phyloP scores from a whole-genome alignment of 1,140 invertebrate genomes.

The Musca domestica region DNA sequence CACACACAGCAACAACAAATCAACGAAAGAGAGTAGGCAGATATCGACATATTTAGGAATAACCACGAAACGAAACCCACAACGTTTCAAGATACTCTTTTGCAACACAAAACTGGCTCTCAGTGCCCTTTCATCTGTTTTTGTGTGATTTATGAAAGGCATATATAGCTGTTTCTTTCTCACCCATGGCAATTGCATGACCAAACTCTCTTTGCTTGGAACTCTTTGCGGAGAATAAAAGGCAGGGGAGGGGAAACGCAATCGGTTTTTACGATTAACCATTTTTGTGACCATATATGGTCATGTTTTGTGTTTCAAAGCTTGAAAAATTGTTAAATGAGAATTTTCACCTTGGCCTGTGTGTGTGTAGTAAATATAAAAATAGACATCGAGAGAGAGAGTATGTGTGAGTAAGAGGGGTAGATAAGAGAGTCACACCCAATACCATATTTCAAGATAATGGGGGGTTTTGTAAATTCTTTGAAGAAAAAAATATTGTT shows the following conservation, averaged over 20 bases:
- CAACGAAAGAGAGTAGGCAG: constrained; percentile 26
- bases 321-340: constrained; percentile 18
- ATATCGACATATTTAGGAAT: constrained; percentile 9
- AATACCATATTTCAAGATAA: background rate
- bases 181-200: background rate
- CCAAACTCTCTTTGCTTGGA: background rate
- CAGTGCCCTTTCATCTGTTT: background rate
- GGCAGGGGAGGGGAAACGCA: no score
- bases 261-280: constrained; percentile 11
- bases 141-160: no score
- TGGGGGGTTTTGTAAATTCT: constrained; percentile 4
- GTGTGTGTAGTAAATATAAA: background rate
- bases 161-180: constrained; percentile 2
- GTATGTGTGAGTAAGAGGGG: background rate
- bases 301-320: constrained; percentile 42
- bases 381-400: background rate
- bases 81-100: background rate
- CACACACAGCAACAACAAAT: constrained; percentile 23
- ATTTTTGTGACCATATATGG: constrained; percentile 54
- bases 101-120: background rate
- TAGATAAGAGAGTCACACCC: background rate
- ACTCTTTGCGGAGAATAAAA: background rate
- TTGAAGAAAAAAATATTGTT: background rate
- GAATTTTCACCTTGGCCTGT: constrained; percentile 16
- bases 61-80: constrained; percentile 6